Base-by-base conservation (phyloP, 2,113 vertebrate species). In the Lutjanus erythropterus region DNA sequence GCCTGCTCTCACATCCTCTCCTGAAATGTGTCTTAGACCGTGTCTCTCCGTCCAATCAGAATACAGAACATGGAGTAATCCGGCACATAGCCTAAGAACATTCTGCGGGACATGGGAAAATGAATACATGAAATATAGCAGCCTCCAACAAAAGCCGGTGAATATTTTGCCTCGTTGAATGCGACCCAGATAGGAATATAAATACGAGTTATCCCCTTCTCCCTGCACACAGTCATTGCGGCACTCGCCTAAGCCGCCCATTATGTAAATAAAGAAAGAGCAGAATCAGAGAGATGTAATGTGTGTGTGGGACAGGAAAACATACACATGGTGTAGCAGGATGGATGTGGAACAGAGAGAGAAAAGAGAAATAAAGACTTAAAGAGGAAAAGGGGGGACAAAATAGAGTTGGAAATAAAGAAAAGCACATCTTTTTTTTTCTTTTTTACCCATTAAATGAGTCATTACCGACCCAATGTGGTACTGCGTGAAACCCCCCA, bases 381-480 rank as follows among this genome's bases (percentile, higher is more conserved):
- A 21, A 55, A 71, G 23, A n/a, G 27, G 3, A 19, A 58, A 9
- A 3, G 12, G 41, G 15, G 18, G 9, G 5, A 25, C 41, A 67
- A 74, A 52, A 65, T 21, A 16, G 49, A 82, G 39, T 35, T 10
- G 6, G 64, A 80, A 71, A 83, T 49, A 84, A 87, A 71, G 46
- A 78, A 77, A 78, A 68, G 52, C 16, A 55, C 49, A 29, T 64
- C 31, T 75, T 60, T 73, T 79, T 72, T 44, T 69, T 69, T 69
- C 65, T 59, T 59, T 77, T 73, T 9, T 59, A 60, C 52, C 81
- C 72, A 78, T 85, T 86, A 78, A 89, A 84, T 76, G 89, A 91
- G 85, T 87, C 90, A 67, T 91, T 92, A 89, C 49, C 47, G 37
- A 62, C 81, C 78, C 79, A 15, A 83, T 68, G 71, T 83, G 80